Base-by-base conservation (phyloP, 2,888 invertebrate species). In the Dusona sp. region DNA sequence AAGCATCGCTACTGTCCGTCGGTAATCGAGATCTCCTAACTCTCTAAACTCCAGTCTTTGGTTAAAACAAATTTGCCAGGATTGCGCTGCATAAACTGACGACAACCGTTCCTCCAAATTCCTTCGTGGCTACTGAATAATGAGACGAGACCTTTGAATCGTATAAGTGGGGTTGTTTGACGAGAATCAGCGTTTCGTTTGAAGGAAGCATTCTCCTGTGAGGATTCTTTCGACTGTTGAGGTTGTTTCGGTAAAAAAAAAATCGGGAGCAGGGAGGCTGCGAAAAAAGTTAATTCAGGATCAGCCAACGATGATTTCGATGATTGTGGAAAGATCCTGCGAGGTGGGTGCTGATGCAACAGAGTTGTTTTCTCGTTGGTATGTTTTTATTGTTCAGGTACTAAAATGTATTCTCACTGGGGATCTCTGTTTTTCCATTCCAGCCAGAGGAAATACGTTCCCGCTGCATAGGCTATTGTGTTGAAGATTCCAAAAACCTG, bases 401-500 rank as follows among this genome's bases (percentile, higher is more conserved):
- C 89, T 79, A n/a, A 72, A 11, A 38, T 29, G 11, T 16, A 42
- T 84, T 54, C 79, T 92, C 90, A 92, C 87, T 92, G 92, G 73
- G 94, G 90, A 86, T 93, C 93, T 79, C 95, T 95, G 89, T 95
- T 95, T 93, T 96, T 97, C 95, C 96, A 97, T 91, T 98, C 97
- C 91, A 96, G 93, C 94, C 96, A 97, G 89, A 98, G 95, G 91
- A 98, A 96, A 94, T 96, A 97, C 38, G 97, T 95, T 89, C 97
- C 97, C 86, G 96, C 96, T 51, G 95, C 97, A 92, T 98, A 98
- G 36, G 96, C 97, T 79, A 97, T 90, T 68, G 97, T 97, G 94
- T 98, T 98, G 94, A 98, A 96, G 61, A 98, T 93, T 83, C 97
- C 98, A 92, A 98, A 98, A 77, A 96, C 96, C 97, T 97, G 95